A percentile compares a stretch with the other conserved stretches of the same genome.
These are phyloP conservation scores for Psophia crepitans DNA, from an alignment of 2,113 vertebrate species.

Conservation along the genomic window DNA sequence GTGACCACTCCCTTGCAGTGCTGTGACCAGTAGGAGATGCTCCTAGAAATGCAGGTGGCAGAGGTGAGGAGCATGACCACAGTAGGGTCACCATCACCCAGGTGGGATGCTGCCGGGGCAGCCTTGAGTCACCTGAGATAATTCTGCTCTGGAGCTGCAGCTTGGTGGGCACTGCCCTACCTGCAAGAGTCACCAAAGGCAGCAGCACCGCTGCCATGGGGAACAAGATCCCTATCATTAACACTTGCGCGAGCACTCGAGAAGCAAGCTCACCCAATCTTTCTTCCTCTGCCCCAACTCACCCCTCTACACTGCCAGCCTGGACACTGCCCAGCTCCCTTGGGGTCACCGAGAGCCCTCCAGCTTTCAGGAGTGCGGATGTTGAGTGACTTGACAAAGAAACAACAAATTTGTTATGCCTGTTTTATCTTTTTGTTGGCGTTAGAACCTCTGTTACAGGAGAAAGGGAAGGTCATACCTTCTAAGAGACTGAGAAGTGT, in stretches of 20 bases:
- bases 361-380: not conserved
- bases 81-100: not conserved
- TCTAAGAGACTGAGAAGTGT: not conserved
- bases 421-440: not conserved
- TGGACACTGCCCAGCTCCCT: accelerated
- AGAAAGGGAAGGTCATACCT: not conserved
- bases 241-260: accelerated
- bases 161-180: not conserved
- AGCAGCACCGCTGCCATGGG: accelerated
- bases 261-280: not conserved
- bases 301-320: not conserved
- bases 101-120: not conserved
- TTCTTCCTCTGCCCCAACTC: not conserved
- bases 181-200: not conserved
- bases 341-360: not conserved
- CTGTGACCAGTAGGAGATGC: not conserved
- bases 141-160: not conserved
- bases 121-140: not conserved
- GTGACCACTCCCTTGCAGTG: accelerated
- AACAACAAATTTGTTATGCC: not conserved
- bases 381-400: not conserved
- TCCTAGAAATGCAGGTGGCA: not conserved
- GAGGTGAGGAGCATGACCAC: accelerated
- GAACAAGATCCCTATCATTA: not conserved
- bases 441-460: not conserved